phyloP scores from a whole-genome alignment of 2,888 invertebrate genomes.

The Papilio gigon region DNA sequence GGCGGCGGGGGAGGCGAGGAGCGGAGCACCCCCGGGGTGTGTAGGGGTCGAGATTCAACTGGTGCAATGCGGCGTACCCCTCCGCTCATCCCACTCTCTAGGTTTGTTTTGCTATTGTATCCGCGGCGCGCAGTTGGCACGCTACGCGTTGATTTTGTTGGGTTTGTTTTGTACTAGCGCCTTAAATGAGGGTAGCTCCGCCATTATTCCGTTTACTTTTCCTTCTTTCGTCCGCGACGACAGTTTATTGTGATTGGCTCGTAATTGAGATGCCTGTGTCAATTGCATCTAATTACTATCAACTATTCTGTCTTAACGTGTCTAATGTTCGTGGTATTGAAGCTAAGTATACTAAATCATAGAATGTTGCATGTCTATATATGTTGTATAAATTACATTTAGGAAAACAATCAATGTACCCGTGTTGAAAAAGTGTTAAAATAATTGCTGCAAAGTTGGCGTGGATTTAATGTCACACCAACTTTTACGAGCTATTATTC shows the following conservation, averaged over 20 bases:
- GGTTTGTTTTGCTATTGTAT: constrained; percentile 66
- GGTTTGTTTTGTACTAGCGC: constrained; percentile 59
- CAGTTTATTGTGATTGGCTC: constrained; percentile 51
- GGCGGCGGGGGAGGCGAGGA: constrained; percentile 44
- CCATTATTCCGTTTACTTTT: constrained; percentile 53
- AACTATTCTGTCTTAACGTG: not conserved
- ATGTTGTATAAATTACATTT: not conserved
- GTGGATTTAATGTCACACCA: constrained; percentile 1
- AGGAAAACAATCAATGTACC: not conserved
- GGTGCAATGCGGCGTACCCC: constrained; percentile 79
- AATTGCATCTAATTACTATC: constrained; percentile 37
- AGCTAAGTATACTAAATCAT: not conserved
- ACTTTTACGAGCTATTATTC: constrained; percentile 22
- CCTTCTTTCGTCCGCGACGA: constrained; percentile 43
- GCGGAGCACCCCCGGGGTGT: constrained; percentile 48
- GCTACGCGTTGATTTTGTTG: constrained; percentile 62
- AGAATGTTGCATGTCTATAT: not conserved
- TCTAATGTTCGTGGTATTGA: too few species aligned
- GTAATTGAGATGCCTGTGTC: constrained; percentile 49
- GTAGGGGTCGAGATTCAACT: constrained; percentile 78
- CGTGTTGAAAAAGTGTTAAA: not conserved
- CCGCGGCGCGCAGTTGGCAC: constrained; percentile 59
- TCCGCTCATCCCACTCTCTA: constrained; percentile 62
- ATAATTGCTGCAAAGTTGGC: not conserved
- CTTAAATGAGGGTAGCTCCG: constrained; percentile 55